Evolutionary conservation across 2,888 invertebrate genomes (phyloP).

Genomic region (Nysson spinosus): DNA sequence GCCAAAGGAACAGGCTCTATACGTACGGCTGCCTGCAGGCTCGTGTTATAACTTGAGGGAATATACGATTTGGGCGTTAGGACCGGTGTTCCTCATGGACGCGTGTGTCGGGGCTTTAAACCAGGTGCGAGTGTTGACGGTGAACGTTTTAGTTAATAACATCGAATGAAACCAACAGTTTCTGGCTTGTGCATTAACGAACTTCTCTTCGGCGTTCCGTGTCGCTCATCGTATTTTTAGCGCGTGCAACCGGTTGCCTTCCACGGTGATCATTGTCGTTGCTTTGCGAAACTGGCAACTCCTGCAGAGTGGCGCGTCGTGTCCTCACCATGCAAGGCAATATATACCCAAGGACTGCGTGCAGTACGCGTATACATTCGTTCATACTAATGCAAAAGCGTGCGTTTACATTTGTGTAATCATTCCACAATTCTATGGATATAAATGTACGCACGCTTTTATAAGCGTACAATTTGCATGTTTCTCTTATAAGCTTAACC

Average conservation of each 20-base stretch:
- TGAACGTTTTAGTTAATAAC: conserved; percentile 34
- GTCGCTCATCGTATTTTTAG: conserved; percentile 69
- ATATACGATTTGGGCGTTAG: conserved; percentile 10
- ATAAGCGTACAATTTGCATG: too few species aligned
- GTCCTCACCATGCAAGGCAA: conserved; percentile 20
- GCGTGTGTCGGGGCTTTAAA: conserved; percentile 21
- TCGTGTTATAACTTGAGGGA: conserved; percentile 13
- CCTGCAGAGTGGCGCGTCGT: conserved; percentile 38
- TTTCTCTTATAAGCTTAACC: too few species aligned
- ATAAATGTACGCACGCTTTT: too few species aligned
- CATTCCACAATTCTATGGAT: too few species aligned
- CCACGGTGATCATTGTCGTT: conserved; percentile 74
- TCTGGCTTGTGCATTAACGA: conserved; percentile 65
- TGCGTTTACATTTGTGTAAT: background rate
- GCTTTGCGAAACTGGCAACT: conserved; percentile 68
- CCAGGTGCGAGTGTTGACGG: too few species aligned
- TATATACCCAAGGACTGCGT: conserved; percentile 1
- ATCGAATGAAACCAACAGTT: conserved; percentile 60
- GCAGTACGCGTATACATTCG: background rate
- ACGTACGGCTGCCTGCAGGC: conserved; percentile 11
- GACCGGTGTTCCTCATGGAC: conserved; percentile 11
- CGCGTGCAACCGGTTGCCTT: conserved; percentile 75
- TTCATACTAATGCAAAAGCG: background rate
- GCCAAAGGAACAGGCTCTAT: background rate
- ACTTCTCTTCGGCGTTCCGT: conserved; percentile 56